A percentile compares a stretch with the other conserved stretches of the same genome.
Conservation (phyloP, 2,113 vertebrate genomes). For the Natator depressus region DNA sequence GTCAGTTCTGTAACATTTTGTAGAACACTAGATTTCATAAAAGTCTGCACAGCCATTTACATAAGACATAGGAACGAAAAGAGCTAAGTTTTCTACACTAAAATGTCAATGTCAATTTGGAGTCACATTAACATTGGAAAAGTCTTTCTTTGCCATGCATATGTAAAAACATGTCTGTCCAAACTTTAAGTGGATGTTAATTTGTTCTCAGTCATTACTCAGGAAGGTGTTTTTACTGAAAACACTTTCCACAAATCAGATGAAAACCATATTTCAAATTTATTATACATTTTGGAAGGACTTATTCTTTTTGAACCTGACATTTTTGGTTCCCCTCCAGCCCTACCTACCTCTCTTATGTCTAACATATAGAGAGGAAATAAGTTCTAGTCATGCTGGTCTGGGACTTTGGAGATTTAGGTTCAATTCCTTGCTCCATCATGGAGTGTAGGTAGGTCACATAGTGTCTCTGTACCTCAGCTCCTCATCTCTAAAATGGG, state of each 20-base stretch:
- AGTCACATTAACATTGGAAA: background rate
- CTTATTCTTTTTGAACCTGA: background rate
- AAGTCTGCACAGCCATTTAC: conserved; percentile 8
- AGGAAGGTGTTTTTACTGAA: background rate
- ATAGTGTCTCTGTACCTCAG: background rate
- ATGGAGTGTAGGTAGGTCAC: background rate
- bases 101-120: conserved; percentile 46
- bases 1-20: conserved; percentile 24
- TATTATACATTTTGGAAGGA: background rate
- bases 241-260: background rate
- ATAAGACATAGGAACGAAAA: conserved; percentile 21
- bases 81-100: conserved; percentile 10
- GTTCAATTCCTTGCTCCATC: background rate
- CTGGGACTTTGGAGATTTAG: background rate
- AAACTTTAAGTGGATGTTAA: background rate
- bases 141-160: background rate
- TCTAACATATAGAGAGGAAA: background rate
- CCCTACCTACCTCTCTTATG: background rate
- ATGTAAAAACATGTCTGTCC: background rate
- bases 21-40: conserved; percentile 19
- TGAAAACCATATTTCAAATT: background rate
- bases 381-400: background rate
- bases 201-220: background rate
- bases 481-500: background rate
- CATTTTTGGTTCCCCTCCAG: background rate